phyloP scores from a whole-genome alignment of 2,888 invertebrate species.

The Liodrosophila aerea region DNA sequence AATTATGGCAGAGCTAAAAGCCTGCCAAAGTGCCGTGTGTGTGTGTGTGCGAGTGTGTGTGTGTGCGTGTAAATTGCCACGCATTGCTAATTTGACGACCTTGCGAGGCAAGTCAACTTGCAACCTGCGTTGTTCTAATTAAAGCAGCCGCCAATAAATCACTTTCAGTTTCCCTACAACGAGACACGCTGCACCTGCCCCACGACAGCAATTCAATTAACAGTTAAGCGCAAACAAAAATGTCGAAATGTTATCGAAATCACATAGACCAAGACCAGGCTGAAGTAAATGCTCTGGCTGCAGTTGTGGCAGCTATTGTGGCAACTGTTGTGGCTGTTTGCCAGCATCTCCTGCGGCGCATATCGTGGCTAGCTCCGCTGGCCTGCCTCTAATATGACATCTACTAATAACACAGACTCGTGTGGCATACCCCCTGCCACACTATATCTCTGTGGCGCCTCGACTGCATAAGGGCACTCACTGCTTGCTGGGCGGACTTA shows the following conservation, averaged over 20 bases:
- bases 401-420: conserved; percentile 62
- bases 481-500: conserved; percentile 47
- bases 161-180: conserved; percentile 36
- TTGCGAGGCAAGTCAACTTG: conserved; percentile 25
- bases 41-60: conserved; percentile 31
- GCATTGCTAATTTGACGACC: conserved; percentile 62
- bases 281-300: conserved; percentile 34
- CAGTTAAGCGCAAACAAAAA: conserved; percentile 26
- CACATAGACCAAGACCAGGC: conserved; percentile 24
- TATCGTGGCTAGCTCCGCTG: conserved; percentile 57
- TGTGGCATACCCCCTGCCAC: conserved; percentile 13
- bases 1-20: conserved; percentile 77
- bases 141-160: conserved; percentile 26
- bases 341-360: conserved; percentile 59
- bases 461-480: conserved; percentile 50
- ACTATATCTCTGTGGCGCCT: conserved; percentile 28
- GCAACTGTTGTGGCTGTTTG: conserved; percentile 36
- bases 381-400: conserved; percentile 67
- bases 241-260: conserved; percentile 63
- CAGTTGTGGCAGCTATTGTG: too few relatives aligned
- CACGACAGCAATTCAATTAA: conserved; percentile 62
- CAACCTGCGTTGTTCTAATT: conserved; percentile 49
- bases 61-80: conserved; percentile 12
- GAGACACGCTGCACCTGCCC: conserved; percentile 37
- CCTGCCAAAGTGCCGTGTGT: conserved; percentile 69